Evolutionary conservation across 1,140 invertebrate species (phyloP), one percentile per base, ranked within the genome.

Genomic region (Drosophila pseudoobscura): DNA sequence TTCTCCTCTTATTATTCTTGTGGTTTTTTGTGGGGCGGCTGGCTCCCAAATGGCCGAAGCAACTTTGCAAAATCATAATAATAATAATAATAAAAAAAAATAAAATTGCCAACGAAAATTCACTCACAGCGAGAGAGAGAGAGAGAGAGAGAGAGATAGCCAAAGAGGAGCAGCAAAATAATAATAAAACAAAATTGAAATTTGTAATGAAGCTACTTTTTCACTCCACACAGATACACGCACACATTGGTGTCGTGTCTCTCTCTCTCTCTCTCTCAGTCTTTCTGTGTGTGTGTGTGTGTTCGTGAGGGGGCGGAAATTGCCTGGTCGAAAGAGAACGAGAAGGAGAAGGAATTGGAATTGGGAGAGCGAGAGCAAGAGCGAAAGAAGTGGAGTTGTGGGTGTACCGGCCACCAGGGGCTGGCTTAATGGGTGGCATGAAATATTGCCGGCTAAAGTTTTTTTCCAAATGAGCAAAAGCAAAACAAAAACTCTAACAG

Each of bases 121-220:
- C 59, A 53, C 31, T 26, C 39, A 62, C 4, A 45, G 9, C 45
- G 29, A 53, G 31, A 11, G 9, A 50, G 70, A 66, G 43, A 46
- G 15, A 22, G 9, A 4, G 7, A 46, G n/a, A 46, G 26, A 49
- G 8, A 26, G 29, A 29, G 39, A 56, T 15, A 56, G 17, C 13
- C 20, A 9, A 17, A 26, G 54, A 26, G 24, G 5, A 46, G 22
- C 20, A 45, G 22, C 51, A 44, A 57, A 74, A 85, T 80, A 84
- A 76, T 73, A 83, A 88, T 79, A 88, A 88, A 88, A 83, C 78
- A 83, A 88, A 88, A 88, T 88, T 88, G 83, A 87, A 88, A 88
- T 77, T 88, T 83, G 83, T 88, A 88, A 88, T 88, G 75, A 89
- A 88, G 84, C 84, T 76, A 83, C 75, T 88, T 88, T 87, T 87